Evolutionary conservation across 2,113 vertebrate genomes (phyloP), one percentile per base, ranked within the genome.

Genomic region (Psephotus haematonotus): DNA sequence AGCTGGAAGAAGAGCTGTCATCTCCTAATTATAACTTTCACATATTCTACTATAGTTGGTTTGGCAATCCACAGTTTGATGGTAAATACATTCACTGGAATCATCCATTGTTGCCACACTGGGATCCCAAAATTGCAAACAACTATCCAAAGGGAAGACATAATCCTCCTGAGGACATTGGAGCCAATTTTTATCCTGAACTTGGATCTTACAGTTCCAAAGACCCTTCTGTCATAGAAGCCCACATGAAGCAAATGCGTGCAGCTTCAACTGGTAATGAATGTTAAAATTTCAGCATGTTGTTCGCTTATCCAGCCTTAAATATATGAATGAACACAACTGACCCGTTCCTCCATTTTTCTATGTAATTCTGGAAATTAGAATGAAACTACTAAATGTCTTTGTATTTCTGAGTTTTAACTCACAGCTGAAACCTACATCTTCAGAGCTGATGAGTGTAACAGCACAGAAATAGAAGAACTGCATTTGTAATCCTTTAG

Each of bases 11-110:
- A 59, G 98, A 96, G 33, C 95, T 98, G 24, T 98, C 98, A 94
- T 95, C 98, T 90, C 98, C 98, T 47, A 99, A 99, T 97, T 99
- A 99, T 91, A 98, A 99, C 63, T 93, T 99, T 24, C 99, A 99
- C 87, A 97, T 98, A 53, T 99, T 99, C 97, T 99, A 99, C 97
- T 99, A 99, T 49, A 97, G 94, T 3, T 99, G 99, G 99, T 99
- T 98, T 96, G 99, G 99, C 65, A 99, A 98, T 97, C 99, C 99
- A 35, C 98, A 98, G 94, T 99, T 98, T 95, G 98, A 99, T 95
- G 99, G 99, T 47, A 99, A 99, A 98, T 99, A 99, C 59, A 95
- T 99, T 97, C 99, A 99, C 97, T 99, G 99, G 99, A 98, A 99
- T 92, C 99, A 99, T 90, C 98, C 98, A 0, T 62, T 99, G 68